Base-by-base conservation (phyloP, 1,140 invertebrate species). In the Neuroterus valhalla region DNA sequence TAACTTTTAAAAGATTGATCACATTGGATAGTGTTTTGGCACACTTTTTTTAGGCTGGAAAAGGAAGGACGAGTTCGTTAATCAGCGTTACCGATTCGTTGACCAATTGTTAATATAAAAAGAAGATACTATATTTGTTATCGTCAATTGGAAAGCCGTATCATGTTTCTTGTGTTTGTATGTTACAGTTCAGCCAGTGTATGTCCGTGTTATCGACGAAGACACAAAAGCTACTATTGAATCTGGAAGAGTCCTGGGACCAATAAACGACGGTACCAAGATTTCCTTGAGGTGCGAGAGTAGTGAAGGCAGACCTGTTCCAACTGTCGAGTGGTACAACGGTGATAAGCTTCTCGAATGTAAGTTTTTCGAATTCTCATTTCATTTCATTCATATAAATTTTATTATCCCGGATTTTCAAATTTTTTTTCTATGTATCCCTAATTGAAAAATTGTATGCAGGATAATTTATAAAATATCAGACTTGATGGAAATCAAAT, bases 271-370 rank as follows among this genome's bases (percentile, higher is more conserved):
- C 89, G 92, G 93, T 31, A 91, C 91, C 12, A 88, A 91, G 73
- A 89, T 96, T 66, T 92, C 92, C 48, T 87, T 96, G 50, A 91
- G 91, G 55, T 96, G 95, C 82, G 92, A 94, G 70, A 94, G 94
- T 21, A 91, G 91, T 23, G 93, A 93, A 50, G 96, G 95, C 50
- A 95, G 95, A 85, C 95, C 96, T 1, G 92, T 94, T 50, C 95
- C 95, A 1, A 91, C 90, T 72, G 93, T 96, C 52, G 92, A 91
- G 14, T 96, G 95, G 95, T 95, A 92, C 89, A 95, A 94, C 82
- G 93, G 92, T 76, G 92, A 92, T 4, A 88, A 92, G 46, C 90
- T 90, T 72, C 88, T 95, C 14, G 91, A 92, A 87, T 94, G 95
- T 96, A 88, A 94, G 92, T 74, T 76, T 75, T 78, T 80, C 66